Evolutionary conservation across 1,140 invertebrate genomes (phyloP).

Genomic region (Euschistus heros): DNA sequence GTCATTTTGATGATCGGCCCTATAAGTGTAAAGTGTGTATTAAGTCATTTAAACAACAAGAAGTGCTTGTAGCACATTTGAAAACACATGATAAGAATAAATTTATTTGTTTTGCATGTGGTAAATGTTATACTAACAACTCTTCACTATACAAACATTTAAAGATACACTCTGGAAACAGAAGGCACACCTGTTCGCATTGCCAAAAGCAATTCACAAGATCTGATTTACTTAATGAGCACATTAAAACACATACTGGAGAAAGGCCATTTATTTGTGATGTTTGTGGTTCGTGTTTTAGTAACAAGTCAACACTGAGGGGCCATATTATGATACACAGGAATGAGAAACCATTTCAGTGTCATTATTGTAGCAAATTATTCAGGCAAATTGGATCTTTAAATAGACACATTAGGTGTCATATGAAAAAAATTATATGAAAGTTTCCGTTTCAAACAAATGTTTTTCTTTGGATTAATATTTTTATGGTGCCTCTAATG

Average conservation of each 20-base stretch:
- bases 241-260: constrained; percentile 32
- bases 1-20: constrained; percentile 33
- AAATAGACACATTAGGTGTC: constrained; percentile 34
- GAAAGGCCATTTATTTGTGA: constrained; percentile 33
- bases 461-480: no score
- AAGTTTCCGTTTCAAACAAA: no score
- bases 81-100: neutral
- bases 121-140: neutral
- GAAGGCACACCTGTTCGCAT: neutral
- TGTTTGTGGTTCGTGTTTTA: constrained; percentile 33
- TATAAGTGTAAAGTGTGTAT: constrained; percentile 42
- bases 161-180: neutral
- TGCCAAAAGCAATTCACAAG: neutral
- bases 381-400: constrained; percentile 16
- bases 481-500: no score
- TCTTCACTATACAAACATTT: constrained; percentile 1
- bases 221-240: constrained; percentile 16
- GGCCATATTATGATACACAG: neutral
- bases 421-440: constrained; percentile 34
- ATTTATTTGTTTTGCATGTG: neutral
- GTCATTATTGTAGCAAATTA: constrained; percentile 26
- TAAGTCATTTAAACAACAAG: constrained; percentile 31
- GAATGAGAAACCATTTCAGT: constrained; percentile 26
- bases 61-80: neutral
- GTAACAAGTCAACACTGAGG: neutral